Conservation (phyloP, 1,140 invertebrate species). For the Platorchestia sp. region DNA sequence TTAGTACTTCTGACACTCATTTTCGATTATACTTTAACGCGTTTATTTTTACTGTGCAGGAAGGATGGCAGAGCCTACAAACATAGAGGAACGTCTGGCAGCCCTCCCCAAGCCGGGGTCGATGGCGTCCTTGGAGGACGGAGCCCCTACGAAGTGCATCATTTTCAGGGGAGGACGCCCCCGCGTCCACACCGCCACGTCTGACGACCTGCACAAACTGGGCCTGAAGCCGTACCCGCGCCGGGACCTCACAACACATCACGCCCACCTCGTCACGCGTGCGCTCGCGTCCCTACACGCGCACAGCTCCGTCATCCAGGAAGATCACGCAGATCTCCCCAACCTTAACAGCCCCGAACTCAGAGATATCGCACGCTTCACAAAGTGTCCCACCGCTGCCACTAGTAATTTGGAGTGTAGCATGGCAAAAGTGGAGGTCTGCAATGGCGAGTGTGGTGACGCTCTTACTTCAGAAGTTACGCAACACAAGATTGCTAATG, state of each 20-base stretch:
- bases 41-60: not conserved
- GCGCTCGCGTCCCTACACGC: conserved; percentile 63
- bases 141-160: not conserved
- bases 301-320: conserved; percentile 52
- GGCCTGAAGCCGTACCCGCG: conserved; percentile 60
- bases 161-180: conserved; percentile 18
- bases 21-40: not conserved
- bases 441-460: conserved; percentile 33
- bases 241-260: conserved; percentile 60
- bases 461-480: conserved; percentile 27
- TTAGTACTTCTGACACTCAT: not conserved
- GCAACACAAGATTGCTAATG: conserved; percentile 3
- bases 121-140: not conserved
- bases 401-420: not conserved
- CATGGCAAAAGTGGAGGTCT: conserved; percentile 21
- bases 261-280: conserved; percentile 61
- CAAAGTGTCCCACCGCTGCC: not conserved
- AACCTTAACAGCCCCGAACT: conserved; percentile 15
- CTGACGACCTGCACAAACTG: conserved; percentile 4
- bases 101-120: conserved; percentile 31
- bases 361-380: not conserved
- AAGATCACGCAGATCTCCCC: not conserved
- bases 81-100: conserved; percentile 42
- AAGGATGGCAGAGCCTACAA: conserved; percentile 37
- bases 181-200: not conserved